A percentile compares a stretch with the other conserved stretches of the same genome.
Evolutionary conservation across 2,888 invertebrate genomes (phyloP).

Genomic region (Cordylochernes scorpioides): DNA sequence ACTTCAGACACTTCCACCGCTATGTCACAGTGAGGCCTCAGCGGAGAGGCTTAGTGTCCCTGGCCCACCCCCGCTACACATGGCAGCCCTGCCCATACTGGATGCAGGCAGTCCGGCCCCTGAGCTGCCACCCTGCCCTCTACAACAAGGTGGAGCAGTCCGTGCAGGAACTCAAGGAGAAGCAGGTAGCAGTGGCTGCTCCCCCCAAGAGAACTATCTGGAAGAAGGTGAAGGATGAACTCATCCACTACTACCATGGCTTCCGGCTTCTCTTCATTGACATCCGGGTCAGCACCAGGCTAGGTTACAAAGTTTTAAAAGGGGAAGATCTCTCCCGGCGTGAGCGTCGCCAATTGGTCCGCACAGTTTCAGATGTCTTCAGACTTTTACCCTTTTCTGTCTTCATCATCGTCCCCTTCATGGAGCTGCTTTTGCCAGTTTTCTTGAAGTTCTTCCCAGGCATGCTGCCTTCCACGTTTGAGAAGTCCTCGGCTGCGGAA

Average conservation of each 20-base stretch:
- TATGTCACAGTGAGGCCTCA: no score
- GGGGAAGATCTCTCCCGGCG: constrained; percentile 56
- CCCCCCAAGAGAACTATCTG: constrained; percentile 37
- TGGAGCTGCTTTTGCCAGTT: constrained; percentile 77
- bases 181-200: no score
- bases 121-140: no score
- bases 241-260: constrained; percentile 83
- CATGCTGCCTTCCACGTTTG: constrained; percentile 91
- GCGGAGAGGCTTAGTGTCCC: no score
- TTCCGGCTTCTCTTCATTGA: constrained; percentile 77
- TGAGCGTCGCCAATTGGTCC: constrained; percentile 60
- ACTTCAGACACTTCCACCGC: no score
- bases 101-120: no score
- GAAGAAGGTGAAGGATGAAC: constrained; percentile 35
- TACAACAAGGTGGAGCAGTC: no score
- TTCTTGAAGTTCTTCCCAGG: constrained; percentile 83
- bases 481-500: constrained; percentile 35
- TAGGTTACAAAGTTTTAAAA: constrained; percentile 49
- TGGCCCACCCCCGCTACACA: no score
- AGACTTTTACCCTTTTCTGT: constrained; percentile 89
- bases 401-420: constrained; percentile 83
- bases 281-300: constrained; percentile 48
- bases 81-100: no score
- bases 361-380: constrained; percentile 73
- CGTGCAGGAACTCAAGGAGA: no score